phyloP scores from a whole-genome alignment of 2,797 vertebrate genomes.

The Hafferia zeledoni region DNA sequence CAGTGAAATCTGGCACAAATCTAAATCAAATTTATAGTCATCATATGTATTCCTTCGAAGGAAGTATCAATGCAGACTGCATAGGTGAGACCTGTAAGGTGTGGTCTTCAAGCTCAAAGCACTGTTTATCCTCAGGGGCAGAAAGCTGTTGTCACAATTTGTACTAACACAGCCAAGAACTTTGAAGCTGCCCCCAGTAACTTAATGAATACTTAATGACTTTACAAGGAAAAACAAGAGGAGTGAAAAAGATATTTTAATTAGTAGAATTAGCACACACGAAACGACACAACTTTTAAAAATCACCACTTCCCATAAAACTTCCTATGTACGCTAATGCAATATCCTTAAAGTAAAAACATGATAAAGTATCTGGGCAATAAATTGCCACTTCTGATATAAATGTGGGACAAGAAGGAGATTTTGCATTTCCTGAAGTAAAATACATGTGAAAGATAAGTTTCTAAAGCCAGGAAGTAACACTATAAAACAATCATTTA shows the following conservation, averaged over 20 bases:
- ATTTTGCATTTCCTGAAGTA: neutral
- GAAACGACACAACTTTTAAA: neutral
- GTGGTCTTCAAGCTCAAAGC: neutral
- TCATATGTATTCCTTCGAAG: neutral
- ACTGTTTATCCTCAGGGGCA: neutral
- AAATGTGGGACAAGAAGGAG: neutral
- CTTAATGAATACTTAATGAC: neutral
- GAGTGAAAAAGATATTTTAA: neutral
- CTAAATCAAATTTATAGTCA: neutral
- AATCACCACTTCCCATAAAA: neutral
- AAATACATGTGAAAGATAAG: neutral
- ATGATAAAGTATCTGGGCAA: neutral
- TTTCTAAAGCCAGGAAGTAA: neutral
- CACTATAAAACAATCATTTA: neutral
- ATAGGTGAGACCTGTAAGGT: rapidly evolving
- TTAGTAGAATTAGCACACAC: neutral
- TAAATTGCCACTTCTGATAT: neutral
- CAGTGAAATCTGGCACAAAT: neutral
- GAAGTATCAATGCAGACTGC: neutral
- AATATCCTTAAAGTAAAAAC: neutral
- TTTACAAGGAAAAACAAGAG: neutral
- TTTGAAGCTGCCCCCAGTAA: neutral
- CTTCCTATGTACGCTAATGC: neutral
- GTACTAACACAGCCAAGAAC: neutral
- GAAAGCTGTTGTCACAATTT: neutral